Base-by-base conservation (phyloP, 2,113 vertebrate species). In the Alosa alosa region DNA sequence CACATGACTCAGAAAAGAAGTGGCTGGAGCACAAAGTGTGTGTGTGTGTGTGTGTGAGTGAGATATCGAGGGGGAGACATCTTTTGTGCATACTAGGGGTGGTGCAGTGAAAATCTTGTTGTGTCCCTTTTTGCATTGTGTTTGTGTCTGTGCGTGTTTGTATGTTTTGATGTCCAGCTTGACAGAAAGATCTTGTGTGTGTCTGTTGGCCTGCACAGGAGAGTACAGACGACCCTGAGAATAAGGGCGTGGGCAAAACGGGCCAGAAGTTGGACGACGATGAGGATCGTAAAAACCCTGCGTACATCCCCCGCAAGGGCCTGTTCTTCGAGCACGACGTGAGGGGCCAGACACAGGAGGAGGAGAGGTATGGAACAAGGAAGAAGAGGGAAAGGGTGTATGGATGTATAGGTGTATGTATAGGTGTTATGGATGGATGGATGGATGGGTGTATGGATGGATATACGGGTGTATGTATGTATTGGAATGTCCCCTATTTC, bases 251-350 rank as follows among this genome's bases (percentile, higher is more conserved):
- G 31, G 31, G 94, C 4, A 97, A 97, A 86, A 94, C 93, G 0
- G 95, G 96, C 17, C 97, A 97, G 92, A 96, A 98, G 92, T 91
- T 99, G 87, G 98, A 99, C 0, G 98, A 99, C 0, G 98, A 99
- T 1, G 98, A 99, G 90, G 98, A 99, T 89, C 87, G 98, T 10
- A 99, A 99, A 92, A 99, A 99, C 91, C 98, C 98, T 0, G 98
- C 98, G 0, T 99, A 99, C 91, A 99, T 99, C 89, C 98, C 98
- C 0, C 95, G 98, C 82, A 99, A 98, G 91, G 98, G 98, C 18
- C 95, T 99, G 78, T 99, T 99, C 94, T 99, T 99, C 18, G 98
- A 99, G 89, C 98, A 99, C 0, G 98, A 99, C 25, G 97, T 99
- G 44, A 93, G 98, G 52, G 98, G 98, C 6, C 97, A 98, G 86